A percentile compares a stretch with the other conserved stretches of the same genome.
Evolutionary conservation across 2,797 vertebrate genomes (phyloP).

Genomic region (Remorina albescens): DNA sequence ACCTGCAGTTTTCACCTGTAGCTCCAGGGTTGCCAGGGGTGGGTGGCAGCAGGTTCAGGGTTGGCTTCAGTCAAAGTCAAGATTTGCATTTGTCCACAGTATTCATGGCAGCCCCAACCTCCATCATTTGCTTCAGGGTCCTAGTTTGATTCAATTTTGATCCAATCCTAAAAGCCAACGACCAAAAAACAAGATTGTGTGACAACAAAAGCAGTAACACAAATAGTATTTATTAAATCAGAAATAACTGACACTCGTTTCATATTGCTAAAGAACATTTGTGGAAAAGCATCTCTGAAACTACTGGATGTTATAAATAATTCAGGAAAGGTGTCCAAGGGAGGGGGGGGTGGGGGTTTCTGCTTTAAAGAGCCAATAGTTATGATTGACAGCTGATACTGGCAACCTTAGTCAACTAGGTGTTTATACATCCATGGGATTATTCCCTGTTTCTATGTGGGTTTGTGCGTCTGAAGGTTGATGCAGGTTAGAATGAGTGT

Average conservation of each 20-base stretch:
- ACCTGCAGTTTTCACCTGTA: no score
- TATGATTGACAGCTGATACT: constrained; percentile 66
- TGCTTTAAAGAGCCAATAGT: constrained; percentile 25
- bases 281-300: constrained; percentile 16
- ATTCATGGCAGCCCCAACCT: constrained; percentile 33
- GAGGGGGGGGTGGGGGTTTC: background rate
- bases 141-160: constrained; percentile 26
- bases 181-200: no score
- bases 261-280: background rate
- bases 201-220: no score
- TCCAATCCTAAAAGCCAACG: no score
- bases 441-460: constrained; percentile 64
- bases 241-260: constrained; percentile 16
- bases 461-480: constrained; percentile 54
- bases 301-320: constrained; percentile 5
- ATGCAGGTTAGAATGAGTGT: constrained; percentile 42
- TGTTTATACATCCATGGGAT: constrained; percentile 73
- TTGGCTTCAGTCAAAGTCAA: constrained; percentile 48
- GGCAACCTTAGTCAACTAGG: constrained; percentile 45
- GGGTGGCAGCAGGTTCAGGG: constrained; percentile 55
- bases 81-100: constrained; percentile 50
- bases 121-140: constrained; percentile 18
- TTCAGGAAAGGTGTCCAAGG: constrained; percentile 28
- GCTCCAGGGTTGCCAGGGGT: no score
- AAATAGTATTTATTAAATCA: no score